Evolutionary conservation across 2,888 invertebrate species (phyloP).

Genomic region (Cataglyphis rosenhaueri): DNA sequence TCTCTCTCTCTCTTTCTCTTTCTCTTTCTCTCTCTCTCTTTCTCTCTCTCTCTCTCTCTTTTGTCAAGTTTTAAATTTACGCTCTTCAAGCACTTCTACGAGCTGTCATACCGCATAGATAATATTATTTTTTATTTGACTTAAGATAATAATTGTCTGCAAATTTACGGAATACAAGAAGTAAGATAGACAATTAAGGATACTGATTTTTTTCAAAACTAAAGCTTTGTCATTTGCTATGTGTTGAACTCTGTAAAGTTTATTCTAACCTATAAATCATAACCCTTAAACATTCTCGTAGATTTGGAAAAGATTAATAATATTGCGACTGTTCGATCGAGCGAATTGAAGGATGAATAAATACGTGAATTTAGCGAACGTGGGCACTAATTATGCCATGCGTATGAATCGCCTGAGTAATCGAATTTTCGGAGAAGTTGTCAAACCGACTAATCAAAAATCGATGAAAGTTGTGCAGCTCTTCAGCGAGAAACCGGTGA

Average conservation of each 20-base stretch:
- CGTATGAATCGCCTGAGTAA: constrained; percentile 95
- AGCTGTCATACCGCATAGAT: neutral
- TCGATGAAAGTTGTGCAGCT: constrained; percentile 94
- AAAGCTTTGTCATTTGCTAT: neutral
- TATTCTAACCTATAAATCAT: neutral
- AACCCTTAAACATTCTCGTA: neutral
- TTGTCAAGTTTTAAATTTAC: too few relatives aligned
- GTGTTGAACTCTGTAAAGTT: neutral
- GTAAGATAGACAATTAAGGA: neutral
- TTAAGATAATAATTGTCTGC: neutral
- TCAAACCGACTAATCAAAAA: constrained; percentile 90
- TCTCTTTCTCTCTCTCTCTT: too few relatives aligned
- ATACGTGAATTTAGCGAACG: constrained; percentile 90
- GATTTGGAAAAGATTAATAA: neutral
- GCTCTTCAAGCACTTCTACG: too few relatives aligned
- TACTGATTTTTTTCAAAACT: neutral
- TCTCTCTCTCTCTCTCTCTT: too few relatives aligned
- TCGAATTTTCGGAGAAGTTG: constrained; percentile 95
- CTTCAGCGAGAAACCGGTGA: constrained; percentile 91
- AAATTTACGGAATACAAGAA: neutral
- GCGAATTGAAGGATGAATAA: constrained; percentile 86
- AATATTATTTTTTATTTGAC: neutral
- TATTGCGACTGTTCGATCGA: neutral
- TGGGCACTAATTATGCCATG: constrained; percentile 92
- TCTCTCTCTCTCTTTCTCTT: too few relatives aligned